Evolutionary conservation across 30 jellyfish, hydroid and myxozoan species (phyloP), one percentile per base, ranked within the genome.

Genomic region (Pseudorhiza aurosa): DNA sequence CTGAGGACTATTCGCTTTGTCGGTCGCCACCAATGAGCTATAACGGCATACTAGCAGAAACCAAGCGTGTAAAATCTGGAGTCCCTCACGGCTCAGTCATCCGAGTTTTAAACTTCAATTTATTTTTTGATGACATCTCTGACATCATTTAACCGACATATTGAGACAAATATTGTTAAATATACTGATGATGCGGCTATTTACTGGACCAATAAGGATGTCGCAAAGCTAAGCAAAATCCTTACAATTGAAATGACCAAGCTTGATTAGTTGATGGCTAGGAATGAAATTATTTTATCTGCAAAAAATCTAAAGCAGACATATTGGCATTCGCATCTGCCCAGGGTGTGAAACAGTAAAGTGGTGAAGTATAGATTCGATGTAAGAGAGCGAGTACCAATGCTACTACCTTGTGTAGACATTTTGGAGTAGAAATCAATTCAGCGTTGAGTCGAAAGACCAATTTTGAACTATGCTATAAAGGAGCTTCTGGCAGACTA

Each of bases 401-500:
- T 40, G 26, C 49, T 45, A 44, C 51, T 18, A 9, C 69, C 19
- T 42, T 50, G 49, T 70, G 46, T 31, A 45, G 69, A 70, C 46
- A 44, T 25, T 45, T 70, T 44, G 84, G 84, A 45, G 84, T 70
- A 50, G 70, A 42, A 49, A 28, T 55, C 75, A 60, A 49, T 30
- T 29, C 78, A 75, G 33, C 80, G 12, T 75, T 75, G 25, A 55
- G 35, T 55, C 79, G 33, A 39, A 55, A 37, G 33, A 44, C 78
- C 68, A 56, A 75, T 50, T 75, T 75, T 57, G 67, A 56, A 18
- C 50, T 47, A 51, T 26, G 60, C 28, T 73, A 73, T 55, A 49
- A 57, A 55, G 3, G 57, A 75, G 88, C 88, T 44, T 56, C 88
- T 39, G 69, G 79, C 68, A 75, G 88, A 75, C 58, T 75, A 75